phyloP scores from a whole-genome alignment of 2,113 vertebrate genomes.

The Callocephalon fimbriatum region DNA sequence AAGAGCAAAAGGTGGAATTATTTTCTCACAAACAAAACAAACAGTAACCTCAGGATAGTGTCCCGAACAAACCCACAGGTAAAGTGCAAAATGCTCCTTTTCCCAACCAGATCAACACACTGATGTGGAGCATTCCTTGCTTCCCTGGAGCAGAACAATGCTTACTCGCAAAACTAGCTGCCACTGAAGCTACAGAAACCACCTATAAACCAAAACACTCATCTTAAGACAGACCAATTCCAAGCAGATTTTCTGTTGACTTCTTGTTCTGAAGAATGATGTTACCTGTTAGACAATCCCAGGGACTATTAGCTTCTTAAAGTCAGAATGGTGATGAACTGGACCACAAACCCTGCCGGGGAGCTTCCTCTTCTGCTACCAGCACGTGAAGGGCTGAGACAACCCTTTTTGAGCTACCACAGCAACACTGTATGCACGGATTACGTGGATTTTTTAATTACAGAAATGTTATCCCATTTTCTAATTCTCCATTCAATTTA shows the following conservation, averaged over 20 bases:
- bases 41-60: not conserved
- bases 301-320: not conserved
- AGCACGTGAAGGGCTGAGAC: not conserved
- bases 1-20: not conserved
- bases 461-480: not conserved
- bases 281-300: not conserved
- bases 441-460: rapidly evolving
- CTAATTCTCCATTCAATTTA: not conserved
- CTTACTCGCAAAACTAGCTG: not conserved
- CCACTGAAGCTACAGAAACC: not conserved
- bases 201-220: not conserved
- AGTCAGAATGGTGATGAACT: not conserved
- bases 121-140: rapidly evolving
- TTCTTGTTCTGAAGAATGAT: not conserved
- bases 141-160: rapidly evolving
- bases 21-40: not conserved
- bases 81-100: rapidly evolving
- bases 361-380: not conserved
- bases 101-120: not conserved
- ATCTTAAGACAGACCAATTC: not conserved
- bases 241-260: not conserved
- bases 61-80: not conserved
- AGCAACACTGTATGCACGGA: not conserved
- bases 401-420: not conserved
- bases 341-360: not conserved